Conservation (phyloP, 2,888 invertebrate species). For the Agriopis aurantiaria region DNA sequence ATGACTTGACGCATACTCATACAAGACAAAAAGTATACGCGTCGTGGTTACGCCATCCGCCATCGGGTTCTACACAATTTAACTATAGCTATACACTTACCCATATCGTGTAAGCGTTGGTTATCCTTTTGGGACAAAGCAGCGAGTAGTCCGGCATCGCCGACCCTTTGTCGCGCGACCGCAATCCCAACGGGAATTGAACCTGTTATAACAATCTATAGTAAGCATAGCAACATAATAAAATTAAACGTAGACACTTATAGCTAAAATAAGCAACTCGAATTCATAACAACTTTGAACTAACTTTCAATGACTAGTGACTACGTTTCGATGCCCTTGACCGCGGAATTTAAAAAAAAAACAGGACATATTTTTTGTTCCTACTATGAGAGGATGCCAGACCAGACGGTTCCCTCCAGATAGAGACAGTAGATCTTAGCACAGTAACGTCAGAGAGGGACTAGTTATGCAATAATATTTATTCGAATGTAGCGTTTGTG, state of each 20-base stretch:
- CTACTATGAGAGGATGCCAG: constrained; percentile 22
- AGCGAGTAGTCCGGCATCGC: constrained; percentile 87
- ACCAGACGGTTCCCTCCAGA: constrained; percentile 15
- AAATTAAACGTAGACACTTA: background rate
- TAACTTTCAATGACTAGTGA: constrained; percentile 9
- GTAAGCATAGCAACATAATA: background rate
- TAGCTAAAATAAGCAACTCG: too few relatives aligned
- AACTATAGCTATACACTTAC: constrained; percentile 66
- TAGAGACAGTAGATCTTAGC: constrained; percentile 9
- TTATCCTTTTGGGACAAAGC: constrained; percentile 86
- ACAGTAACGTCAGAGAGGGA: constrained; percentile 15
- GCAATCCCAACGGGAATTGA: constrained; percentile 94
- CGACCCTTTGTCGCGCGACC: constrained; percentile 92
- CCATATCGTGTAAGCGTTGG: constrained; percentile 85
- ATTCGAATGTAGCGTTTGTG: constrained; percentile 5
- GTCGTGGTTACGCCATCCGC: constrained; percentile 32
- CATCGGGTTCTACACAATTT: constrained; percentile 25
- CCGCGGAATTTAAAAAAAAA: constrained; percentile 20
- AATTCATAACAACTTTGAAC: background rate
- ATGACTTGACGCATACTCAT: constrained; percentile 32
- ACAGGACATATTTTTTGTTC: constrained; percentile 20
- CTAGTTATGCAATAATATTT: background rate
- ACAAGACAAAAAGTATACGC: constrained; percentile 12
- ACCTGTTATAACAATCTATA: constrained; percentile 44
- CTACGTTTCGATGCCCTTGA: constrained; percentile 15